Percentiles rank a stretch among this genome's conserved stretches.
These are phyloP conservation scores for Zapus hudsonius DNA, from an alignment of 2,113 vertebrate species.

Conservation along the genomic window DNA sequence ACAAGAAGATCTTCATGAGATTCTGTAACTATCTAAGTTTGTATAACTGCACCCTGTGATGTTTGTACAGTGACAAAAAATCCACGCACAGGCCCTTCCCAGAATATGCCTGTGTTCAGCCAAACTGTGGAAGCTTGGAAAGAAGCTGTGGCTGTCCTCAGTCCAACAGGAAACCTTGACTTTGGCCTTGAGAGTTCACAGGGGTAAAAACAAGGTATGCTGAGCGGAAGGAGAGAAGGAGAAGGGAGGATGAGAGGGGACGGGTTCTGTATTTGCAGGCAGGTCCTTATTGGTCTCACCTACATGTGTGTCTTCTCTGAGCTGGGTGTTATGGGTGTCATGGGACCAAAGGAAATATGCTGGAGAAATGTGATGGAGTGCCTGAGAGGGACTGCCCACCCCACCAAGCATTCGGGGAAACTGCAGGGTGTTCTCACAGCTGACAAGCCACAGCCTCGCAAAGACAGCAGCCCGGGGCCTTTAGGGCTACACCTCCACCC, in stretches of 20 bases:
- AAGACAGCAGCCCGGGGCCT: neutral
- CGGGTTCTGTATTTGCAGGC: rapidly evolving
- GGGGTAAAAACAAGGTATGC: neutral
- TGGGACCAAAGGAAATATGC: neutral
- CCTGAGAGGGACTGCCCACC: neutral
- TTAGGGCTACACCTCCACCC: neutral
- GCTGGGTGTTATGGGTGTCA: neutral
- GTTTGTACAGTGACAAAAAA: neutral
- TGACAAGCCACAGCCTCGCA: neutral
- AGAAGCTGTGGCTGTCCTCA: neutral
- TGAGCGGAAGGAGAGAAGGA: neutral
- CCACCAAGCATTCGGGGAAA: constrained; percentile 58
- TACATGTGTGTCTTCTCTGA: neutral
- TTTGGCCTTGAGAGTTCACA: neutral
- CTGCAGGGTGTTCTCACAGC: constrained; percentile 35
- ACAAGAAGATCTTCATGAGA: too few species aligned
- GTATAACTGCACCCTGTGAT: neutral
- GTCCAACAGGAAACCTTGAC: neutral
- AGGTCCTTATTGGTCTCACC: neutral
- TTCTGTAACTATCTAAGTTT: neutral
- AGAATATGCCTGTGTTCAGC: neutral
- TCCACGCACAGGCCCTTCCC: neutral
- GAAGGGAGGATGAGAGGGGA: rapidly evolving
- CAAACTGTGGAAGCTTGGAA: neutral
- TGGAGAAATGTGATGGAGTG: neutral